A percentile compares a stretch with the other conserved stretches of the same genome.
phyloP scores from a whole-genome alignment of 2,888 invertebrate genomes.

The Sepioteuthis lessoniana region DNA sequence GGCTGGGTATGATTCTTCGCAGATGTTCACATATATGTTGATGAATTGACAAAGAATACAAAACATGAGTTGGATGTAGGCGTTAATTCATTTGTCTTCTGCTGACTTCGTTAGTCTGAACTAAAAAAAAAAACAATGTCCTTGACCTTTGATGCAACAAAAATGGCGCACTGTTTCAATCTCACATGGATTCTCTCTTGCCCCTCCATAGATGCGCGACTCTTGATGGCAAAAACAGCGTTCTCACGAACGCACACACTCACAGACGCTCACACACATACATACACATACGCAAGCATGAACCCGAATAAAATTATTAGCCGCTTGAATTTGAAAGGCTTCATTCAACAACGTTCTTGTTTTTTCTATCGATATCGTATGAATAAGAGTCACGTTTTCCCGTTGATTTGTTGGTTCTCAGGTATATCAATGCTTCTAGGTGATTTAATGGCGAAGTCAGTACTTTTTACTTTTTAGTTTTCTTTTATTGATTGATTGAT shows the following conservation, averaged over 20 bases:
- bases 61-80: background rate
- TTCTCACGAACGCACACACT: background rate
- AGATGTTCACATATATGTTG: background rate
- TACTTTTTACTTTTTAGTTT: no score
- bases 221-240: background rate
- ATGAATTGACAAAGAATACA: background rate
- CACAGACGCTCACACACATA: background rate
- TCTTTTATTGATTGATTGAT: no score
- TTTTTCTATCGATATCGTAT: background rate
- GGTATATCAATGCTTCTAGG: no score
- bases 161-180: background rate
- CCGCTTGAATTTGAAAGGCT: no score
- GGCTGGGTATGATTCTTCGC: background rate
- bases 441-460: no score
- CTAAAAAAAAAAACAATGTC: background rate
- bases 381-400: background rate
- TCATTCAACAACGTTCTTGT: background rate
- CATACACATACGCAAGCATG: no score
- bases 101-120: background rate
- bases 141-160: background rate
- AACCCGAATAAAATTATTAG: background rate
- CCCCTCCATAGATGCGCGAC: background rate
- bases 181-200: background rate
- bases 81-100: constrained; percentile 8
- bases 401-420: background rate